phyloP scores from a whole-genome alignment of 2,888 invertebrate species.

The Chymomyza amoena region DNA sequence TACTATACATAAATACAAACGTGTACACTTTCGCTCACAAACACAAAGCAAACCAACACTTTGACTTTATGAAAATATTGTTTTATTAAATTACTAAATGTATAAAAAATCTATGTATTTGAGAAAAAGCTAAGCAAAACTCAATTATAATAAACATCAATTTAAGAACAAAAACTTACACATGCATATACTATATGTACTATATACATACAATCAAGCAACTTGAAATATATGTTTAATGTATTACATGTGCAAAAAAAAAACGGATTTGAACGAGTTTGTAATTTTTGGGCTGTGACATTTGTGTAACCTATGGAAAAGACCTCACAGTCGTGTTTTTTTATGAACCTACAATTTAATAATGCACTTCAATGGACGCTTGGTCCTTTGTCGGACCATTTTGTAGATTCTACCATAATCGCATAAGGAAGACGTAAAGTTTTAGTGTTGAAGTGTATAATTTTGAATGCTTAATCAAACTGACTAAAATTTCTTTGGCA shows the following conservation, averaged over 20 bases:
- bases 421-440: no score
- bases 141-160: background rate
- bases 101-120: background rate
- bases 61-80: background rate
- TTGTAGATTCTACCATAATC: no score
- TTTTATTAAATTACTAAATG: background rate
- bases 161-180: background rate
- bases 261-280: background rate
- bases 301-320: no score
- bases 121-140: background rate
- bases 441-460: no score
- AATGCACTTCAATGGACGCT: no score
- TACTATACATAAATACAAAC: background rate
- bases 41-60: background rate
- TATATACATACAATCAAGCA: background rate
- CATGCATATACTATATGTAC: background rate
- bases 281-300: no score
- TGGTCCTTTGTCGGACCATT: no score
- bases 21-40: background rate
- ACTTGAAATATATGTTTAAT: background rate
- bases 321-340: no score
- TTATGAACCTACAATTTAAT: no score
- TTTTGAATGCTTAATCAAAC: no score
- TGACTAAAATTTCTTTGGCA: no score
- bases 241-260: background rate